Conservation (phyloP, 1,140 invertebrate genomes). For the Melitaea cinxia region DNA sequence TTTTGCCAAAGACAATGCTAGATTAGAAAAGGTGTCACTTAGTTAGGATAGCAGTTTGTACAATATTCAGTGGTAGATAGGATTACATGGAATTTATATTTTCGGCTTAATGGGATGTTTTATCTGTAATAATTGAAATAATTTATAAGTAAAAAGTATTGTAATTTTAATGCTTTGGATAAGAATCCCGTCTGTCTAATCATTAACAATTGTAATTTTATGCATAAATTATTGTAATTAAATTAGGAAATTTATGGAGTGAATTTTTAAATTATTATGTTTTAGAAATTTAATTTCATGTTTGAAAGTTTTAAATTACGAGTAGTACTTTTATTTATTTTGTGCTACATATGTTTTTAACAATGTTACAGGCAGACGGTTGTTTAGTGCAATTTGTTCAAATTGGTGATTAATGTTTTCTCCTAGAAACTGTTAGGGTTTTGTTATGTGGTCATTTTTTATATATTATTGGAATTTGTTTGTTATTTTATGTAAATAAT, state of each 20-base stretch:
- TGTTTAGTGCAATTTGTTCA: slow-evolving; percentile 35
- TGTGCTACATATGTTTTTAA: not conserved
- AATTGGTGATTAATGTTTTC: slow-evolving; percentile 42
- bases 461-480: slow-evolving; percentile 67
- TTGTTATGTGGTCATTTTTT: slow-evolving; percentile 63
- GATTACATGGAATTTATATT: slow-evolving; percentile 16
- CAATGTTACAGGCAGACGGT: slow-evolving; percentile 22
- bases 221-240: not conserved
- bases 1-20: slow-evolving; percentile 73
- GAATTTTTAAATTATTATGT: not conserved
- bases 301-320: not conserved
- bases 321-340: not conserved
- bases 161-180: slow-evolving; percentile 20
- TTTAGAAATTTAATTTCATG: not conserved
- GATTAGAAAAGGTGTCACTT: slow-evolving; percentile 46
- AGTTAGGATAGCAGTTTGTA: slow-evolving; percentile 49
- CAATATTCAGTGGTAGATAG: slow-evolving; percentile 46
- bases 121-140: not conserved
- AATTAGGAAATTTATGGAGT: not conserved
- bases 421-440: slow-evolving; percentile 64
- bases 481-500: slow-evolving; percentile 77
- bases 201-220: not conserved
- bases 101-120: slow-evolving; percentile 18
- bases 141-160: slow-evolving; percentile 20
- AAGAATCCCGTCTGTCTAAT: slow-evolving; percentile 17